Evolutionary conservation across 1,140 invertebrate species (phyloP), one percentile per base, ranked within the genome.

Genomic region (Musca domestica): DNA sequence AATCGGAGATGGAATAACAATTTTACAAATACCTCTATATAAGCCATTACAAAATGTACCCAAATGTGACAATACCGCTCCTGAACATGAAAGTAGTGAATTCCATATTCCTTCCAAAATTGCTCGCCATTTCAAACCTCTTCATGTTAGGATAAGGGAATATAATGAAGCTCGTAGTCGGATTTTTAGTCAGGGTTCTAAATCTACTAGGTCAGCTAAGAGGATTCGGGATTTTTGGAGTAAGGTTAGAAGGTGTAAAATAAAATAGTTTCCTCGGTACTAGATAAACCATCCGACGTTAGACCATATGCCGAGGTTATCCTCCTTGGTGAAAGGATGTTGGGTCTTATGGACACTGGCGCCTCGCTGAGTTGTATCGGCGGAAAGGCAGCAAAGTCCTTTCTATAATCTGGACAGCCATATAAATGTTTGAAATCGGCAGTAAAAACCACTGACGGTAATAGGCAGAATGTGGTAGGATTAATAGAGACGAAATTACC

Each of bases 291-390:
- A 0, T 20, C 20, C 58, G 67, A 70, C 63, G 68, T 68, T 30
- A 20, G 71, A 7, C 69, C 69, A 34, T 68, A 68, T 41, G 51
- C 30, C 22, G 3, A 25, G 1, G 9, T 72, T 2, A 15, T 47
- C 0, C 51, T 70, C 2, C 20, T 67, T 10, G 49, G 58, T 47
- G 9, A 64, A 9, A 19, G 2, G n/a, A 52, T 54, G 15, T 6
- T 47, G 34, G 54, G 46, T 3, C 47, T 70, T 1, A 20, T 68
- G 23, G 66, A 71, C 25, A 68, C 65, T 14, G 70, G 68, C 0
- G 66, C 68, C 15, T 69, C 69, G 12, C 58, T 70, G 23, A 70
- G 68, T 20, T 64, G 70, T 15, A 54, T 70, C 1, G 69, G 64
- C 10, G 5, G 19, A 3, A 52, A 52, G 6, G 9, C 56, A 41